Evolutionary conservation across 2,113 vertebrate genomes (phyloP), one percentile per base, ranked within the genome.

Genomic region (Brachirus orientalis): DNA sequence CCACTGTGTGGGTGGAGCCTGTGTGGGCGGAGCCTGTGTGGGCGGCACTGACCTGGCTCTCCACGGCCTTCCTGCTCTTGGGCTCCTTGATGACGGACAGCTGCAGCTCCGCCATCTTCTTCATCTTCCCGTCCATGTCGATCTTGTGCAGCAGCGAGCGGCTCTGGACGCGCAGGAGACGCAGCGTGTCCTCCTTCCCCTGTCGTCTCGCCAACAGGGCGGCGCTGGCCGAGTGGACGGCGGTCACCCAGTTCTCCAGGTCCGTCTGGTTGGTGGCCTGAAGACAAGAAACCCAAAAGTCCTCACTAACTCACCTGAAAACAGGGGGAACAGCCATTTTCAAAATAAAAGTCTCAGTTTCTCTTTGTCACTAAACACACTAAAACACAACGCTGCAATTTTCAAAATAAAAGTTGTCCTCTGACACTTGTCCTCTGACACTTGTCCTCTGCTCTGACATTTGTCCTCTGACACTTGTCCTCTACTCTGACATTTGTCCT

Each of bases 41-140:
- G 40, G 10, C 11, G 19, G 7, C 45, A 56, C 81, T 66, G 28
- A 97, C 96, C 96, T 98, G 96, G 84, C 93, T 95, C 86, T 96
- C 95, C 48, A 98, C 97, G 43, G 96, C 95, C 73, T 94, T 96
- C 75, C 97, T 91, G 85, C 94, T 98, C 91, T 94, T 95, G 0
- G 93, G 93, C 83, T 98, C 95, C 0, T 78, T 94, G 84, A 98
- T 95, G 63, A 96, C 87, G 0, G 95, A 94, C 48, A 98, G 94
- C 89, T 98, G 96, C 53, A 98, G 73, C 78, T 97, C 96, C 0
- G 96, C 97, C 96, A 98, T 98, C 90, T 98, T 98, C 87, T 93
- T 96, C 96, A 98, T 98, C 89, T 96, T 97, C 62, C 93, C 92
- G 63, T 98, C 97, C 96, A 95, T 96, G 82, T 98, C 96, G 40